phyloP scores from a whole-genome alignment of 1,140 invertebrate species.

The Bombyx mandarina region DNA sequence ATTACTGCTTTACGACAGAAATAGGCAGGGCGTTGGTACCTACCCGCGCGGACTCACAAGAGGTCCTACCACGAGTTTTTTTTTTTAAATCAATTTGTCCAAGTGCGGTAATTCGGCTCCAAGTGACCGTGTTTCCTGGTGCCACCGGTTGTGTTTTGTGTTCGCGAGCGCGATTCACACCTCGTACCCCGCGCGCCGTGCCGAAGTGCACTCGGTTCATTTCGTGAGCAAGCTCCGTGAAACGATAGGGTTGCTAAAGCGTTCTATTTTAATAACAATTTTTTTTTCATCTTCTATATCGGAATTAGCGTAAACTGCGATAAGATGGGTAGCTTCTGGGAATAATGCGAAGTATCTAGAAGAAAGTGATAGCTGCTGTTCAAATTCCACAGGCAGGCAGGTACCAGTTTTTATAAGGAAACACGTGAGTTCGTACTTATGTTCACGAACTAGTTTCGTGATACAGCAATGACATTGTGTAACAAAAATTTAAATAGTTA shows the following conservation, averaged over 20 bases:
- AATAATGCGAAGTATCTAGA: background rate
- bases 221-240: conserved; percentile 21
- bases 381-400: no score
- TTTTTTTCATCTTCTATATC: background rate
- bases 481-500: no score
- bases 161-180: conserved; percentile 36
- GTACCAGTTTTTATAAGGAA: no score
- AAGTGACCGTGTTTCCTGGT: conserved; percentile 52
- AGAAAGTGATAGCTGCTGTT: background rate
- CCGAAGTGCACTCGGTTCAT: conserved; percentile 15
- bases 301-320: background rate
- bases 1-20: no score
- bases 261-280: background rate
- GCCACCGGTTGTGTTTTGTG: conserved; percentile 23
- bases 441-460: no score
- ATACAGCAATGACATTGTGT: no score
- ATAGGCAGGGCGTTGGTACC: no score
- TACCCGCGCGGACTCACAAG: no score
- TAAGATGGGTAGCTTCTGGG: background rate
- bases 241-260: conserved; percentile 14
- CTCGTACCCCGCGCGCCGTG: conserved; percentile 11
- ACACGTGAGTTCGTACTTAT: no score
- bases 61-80: no score
- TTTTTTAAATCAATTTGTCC: no score
- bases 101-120: conserved; percentile 29